Conservation (phyloP, 2,888 invertebrate genomes). For the Mythimna lalbum region DNA sequence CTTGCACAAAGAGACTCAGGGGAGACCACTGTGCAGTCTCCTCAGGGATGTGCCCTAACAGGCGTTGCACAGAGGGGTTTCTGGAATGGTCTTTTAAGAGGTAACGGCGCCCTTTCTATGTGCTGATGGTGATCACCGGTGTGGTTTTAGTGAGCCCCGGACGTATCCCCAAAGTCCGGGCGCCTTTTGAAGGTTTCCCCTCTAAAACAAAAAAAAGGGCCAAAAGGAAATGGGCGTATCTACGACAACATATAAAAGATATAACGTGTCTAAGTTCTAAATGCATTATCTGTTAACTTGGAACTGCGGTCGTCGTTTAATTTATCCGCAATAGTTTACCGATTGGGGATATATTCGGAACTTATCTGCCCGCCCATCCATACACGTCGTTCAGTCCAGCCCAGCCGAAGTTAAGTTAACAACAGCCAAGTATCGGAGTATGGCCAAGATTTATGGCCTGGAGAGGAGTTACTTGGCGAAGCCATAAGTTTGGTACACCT, state of each 20-base stretch:
- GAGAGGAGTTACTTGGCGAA: constrained; percentile 35
- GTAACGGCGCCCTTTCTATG: too few relatives aligned
- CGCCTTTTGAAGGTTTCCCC: too few relatives aligned
- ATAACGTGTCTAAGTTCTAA: neutral
- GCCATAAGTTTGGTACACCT: constrained; percentile 30
- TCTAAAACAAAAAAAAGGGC: too few relatives aligned
- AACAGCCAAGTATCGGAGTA: constrained; percentile 48
- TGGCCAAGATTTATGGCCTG: constrained; percentile 52
- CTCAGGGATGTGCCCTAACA: too few relatives aligned
- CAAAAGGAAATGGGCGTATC: neutral
- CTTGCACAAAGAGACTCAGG: too few relatives aligned
- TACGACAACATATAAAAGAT: neutral
- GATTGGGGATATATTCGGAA: constrained; percentile 36
- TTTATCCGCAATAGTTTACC: constrained; percentile 12
- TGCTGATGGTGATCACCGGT: too few relatives aligned
- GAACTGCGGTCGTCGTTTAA: neutral
- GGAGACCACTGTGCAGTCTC: too few relatives aligned
- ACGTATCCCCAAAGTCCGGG: too few relatives aligned
- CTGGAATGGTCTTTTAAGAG: too few relatives aligned
- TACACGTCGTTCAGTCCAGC: constrained; percentile 48
- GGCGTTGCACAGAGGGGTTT: too few relatives aligned
- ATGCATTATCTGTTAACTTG: neutral
- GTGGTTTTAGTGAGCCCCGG: too few relatives aligned
- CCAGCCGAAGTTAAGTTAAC: constrained; percentile 47
- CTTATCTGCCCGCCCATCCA: constrained; percentile 41